These are phyloP conservation scores for Electrona antarctica DNA, from an alignment of 2,113 vertebrate species.

Conservation along the genomic window DNA sequence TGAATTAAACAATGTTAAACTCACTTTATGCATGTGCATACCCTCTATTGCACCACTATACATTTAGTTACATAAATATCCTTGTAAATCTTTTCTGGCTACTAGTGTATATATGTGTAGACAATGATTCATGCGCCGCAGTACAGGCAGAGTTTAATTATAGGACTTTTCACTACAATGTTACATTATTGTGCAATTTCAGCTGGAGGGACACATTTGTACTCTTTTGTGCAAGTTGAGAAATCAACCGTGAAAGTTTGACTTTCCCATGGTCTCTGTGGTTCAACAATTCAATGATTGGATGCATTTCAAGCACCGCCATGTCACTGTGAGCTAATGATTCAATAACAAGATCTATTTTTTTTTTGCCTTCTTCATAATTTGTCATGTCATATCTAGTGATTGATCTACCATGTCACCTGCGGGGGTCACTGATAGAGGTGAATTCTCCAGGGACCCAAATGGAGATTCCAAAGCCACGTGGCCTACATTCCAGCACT, in stretches of 20 bases:
- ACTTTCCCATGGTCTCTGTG: neutral
- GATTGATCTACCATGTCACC: conserved; percentile 29
- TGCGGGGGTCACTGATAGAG: conserved; percentile 13
- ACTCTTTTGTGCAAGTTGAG: neutral
- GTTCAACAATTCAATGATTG: neutral
- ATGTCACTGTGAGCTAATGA: conserved; percentile 3
- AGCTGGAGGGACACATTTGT: neutral
- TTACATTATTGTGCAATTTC: conserved; percentile 1
- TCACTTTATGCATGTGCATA: too few species aligned
- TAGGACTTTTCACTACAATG: neutral
- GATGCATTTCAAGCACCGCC: conserved; percentile 9
- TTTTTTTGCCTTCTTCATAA: conserved; percentile 8
- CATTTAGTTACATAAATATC: neutral
- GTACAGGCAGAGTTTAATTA: conserved; percentile 3
- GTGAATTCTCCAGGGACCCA: conserved; percentile 41
- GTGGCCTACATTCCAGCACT: conserved; percentile 45
- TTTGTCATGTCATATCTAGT: neutral
- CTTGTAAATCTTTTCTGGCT: neutral
- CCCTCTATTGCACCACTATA: neutral
- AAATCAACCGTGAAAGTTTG: neutral
- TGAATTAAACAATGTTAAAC: too few species aligned
- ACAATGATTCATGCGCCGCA: conserved; percentile 1
- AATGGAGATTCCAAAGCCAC: conserved; percentile 59
- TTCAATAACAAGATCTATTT: neutral
- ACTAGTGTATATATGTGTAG: neutral